These are phyloP conservation scores for Drosophila prolongata DNA, from an alignment of 2,888 invertebrate genomes.

Conservation along the genomic window DNA sequence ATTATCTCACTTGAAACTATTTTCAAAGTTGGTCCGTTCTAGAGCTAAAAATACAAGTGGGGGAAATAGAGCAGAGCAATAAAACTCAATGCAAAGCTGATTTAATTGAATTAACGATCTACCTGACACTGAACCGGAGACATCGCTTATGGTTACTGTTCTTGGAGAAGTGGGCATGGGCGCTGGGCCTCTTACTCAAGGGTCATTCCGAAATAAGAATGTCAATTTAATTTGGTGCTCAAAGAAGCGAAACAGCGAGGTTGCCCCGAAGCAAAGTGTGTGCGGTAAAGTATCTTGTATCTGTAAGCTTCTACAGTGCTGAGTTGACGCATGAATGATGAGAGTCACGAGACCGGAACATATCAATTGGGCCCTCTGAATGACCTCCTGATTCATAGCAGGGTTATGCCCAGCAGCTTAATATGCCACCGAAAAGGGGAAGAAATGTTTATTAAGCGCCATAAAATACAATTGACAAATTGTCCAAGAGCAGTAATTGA, in stretches of 20 bases:
- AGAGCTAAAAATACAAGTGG: conserved; percentile 54
- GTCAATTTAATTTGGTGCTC: conserved; percentile 20
- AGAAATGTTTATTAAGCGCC: conserved; percentile 35
- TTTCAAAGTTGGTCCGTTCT: conserved; percentile 45
- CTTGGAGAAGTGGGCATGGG: conserved; percentile 7
- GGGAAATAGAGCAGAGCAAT: conserved; percentile 2
- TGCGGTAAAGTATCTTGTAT: conserved; percentile 29
- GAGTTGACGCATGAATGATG: conserved; percentile 65
- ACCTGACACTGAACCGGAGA: conserved; percentile 36
- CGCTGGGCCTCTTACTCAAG: conserved; percentile 3
- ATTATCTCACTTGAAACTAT: conserved; percentile 47
- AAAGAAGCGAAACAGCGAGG: conserved; percentile 48
- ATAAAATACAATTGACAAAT: conserved; percentile 45
- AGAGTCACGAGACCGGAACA: conserved; percentile 71
- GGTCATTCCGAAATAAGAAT: conserved; percentile 40
- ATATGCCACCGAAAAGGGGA: conserved; percentile 2
- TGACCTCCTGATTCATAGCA: conserved; percentile 31
- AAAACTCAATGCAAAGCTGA: conserved; percentile 49
- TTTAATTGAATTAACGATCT: conserved; percentile 65
- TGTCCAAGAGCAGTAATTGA: conserved; percentile 14
- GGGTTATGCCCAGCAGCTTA: neutral
- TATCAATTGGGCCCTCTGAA: conserved; percentile 59
- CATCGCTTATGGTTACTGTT: conserved; percentile 25
- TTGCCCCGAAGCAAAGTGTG: neutral
- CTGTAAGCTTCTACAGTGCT: conserved; percentile 34